Evolutionary conservation across 1,140 invertebrate species (phyloP).

Genomic region (Ooceraea biroi): DNA sequence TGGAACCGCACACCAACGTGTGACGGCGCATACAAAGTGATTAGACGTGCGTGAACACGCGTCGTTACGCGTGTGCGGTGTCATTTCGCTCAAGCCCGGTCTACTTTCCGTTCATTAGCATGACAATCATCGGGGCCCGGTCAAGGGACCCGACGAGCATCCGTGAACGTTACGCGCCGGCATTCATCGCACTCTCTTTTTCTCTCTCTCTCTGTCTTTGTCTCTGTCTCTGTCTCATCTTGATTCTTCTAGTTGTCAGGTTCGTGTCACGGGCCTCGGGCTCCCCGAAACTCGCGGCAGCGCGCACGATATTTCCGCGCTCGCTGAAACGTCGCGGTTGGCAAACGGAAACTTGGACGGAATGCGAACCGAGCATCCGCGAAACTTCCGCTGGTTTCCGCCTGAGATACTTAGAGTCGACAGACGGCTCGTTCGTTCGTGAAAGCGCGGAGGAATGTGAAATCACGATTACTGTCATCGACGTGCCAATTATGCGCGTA

Average conservation of each 20-base stretch:
- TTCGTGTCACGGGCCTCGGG: conserved; percentile 61
- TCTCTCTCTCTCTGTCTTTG: too few relatives aligned
- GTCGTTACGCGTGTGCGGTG: neutral
- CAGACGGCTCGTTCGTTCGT: neutral
- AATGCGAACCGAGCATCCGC: conserved; percentile 3
- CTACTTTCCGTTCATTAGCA: conserved; percentile 63
- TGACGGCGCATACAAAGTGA: neutral
- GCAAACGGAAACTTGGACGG: neutral
- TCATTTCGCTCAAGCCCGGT: neutral
- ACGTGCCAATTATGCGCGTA: conserved; percentile 9
- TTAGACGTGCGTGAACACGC: conserved; percentile 18
- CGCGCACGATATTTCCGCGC: neutral
- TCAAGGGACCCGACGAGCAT: conserved; percentile 73
- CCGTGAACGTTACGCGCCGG: conserved; percentile 66
- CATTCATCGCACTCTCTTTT: conserved; percentile 70
- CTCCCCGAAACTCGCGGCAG: conserved; percentile 33
- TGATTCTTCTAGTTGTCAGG: conserved; percentile 74
- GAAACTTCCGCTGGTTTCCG: conserved; percentile 1
- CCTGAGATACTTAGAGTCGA: conserved; percentile 11
- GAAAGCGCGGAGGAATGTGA: conserved; percentile 36
- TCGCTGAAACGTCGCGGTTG: neutral
- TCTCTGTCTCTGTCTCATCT: conserved; percentile 75
- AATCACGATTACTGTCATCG: neutral
- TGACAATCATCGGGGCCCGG: conserved; percentile 75
- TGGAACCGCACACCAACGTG: neutral